A percentile compares a stretch with the other conserved stretches of the same genome.
Conservation (phyloP, 2,797 vertebrate species). For the Threskiornis aethiopicus region DNA sequence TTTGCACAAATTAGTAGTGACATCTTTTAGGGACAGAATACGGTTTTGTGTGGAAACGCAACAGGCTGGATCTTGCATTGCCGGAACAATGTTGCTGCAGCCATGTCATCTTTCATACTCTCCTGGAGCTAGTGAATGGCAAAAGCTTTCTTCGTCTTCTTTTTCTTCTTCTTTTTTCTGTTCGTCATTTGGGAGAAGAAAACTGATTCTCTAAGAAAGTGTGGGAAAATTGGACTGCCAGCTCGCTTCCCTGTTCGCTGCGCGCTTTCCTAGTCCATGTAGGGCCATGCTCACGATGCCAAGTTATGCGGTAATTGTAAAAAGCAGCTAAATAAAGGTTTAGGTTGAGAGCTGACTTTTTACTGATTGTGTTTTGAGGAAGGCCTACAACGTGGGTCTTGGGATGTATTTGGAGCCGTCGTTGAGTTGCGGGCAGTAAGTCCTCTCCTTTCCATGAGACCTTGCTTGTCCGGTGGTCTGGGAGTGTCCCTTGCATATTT, state of each 20-base stretch:
- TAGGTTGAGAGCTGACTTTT: not conserved
- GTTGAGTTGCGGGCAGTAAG: not conserved
- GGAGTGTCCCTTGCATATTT: rapidly evolving
- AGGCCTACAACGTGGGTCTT: not conserved
- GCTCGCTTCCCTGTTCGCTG: not conserved
- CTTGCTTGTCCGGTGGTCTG: not conserved
- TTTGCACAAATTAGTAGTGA: not conserved
- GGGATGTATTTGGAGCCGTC: not conserved
- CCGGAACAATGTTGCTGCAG: not conserved
- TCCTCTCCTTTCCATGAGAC: not conserved
- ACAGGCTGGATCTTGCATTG: not conserved
- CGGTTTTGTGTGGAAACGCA: not conserved
- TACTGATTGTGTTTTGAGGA: not conserved
- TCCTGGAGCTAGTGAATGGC: not conserved
- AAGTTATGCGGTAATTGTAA: slow-evolving; percentile 9
- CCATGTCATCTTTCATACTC: rapidly evolving
- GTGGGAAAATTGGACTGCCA: slow-evolving; percentile 29
- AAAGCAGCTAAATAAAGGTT: slow-evolving; percentile 23
- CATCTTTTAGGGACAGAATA: not conserved
- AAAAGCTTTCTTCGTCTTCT: not conserved
- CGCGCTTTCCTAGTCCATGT: not conserved
- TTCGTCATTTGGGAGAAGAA: not conserved
- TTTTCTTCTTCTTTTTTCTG: not conserved
- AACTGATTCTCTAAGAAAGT: not conserved
- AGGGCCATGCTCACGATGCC: not conserved